Percentiles rank a stretch among this genome's conserved stretches.
Conservation (phyloP, 1,140 invertebrate genomes). For the Drepana arcuata region DNA sequence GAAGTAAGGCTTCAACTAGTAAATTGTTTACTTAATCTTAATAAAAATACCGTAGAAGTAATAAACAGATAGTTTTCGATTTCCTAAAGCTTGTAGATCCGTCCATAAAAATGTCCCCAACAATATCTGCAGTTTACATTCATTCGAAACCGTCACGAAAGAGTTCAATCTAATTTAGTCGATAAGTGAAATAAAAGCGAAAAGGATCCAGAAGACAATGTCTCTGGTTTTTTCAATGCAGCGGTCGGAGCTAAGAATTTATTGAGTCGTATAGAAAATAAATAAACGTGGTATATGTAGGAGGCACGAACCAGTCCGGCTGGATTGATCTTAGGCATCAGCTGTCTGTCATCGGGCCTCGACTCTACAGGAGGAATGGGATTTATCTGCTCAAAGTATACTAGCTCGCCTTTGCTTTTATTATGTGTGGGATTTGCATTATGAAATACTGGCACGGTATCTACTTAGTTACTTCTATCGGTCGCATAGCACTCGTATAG, state of each 20-base stretch:
- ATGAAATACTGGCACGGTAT: no score
- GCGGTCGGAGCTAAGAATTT: slow-evolving; percentile 59
- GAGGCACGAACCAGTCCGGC: slow-evolving; percentile 32
- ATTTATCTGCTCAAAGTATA: no score
- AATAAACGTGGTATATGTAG: slow-evolving; percentile 22
- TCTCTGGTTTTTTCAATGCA: slow-evolving; percentile 47
- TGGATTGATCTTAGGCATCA: slow-evolving; percentile 59
- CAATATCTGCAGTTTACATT: slow-evolving; percentile 11
- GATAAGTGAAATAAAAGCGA: background rate
- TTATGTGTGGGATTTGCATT: no score
- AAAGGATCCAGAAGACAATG: slow-evolving; percentile 25
- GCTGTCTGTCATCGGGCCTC: slow-evolving; percentile 41
- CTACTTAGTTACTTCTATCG: no score
- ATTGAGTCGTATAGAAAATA: slow-evolving; percentile 46
- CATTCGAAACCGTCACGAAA: slow-evolving; percentile 6
- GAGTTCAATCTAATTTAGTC: slow-evolving; percentile 7
- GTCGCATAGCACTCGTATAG: no score
- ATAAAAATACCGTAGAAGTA: no score
- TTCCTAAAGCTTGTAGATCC: no score
- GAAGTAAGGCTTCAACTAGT: no score
- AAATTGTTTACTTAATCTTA: no score
- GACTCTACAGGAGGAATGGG: slow-evolving; percentile 25
- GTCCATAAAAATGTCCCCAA: no score
- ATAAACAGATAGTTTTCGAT: no score
- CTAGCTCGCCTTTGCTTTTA: no score